These are phyloP conservation scores for Chloropsis hardwickii DNA, from an alignment of 2,113 vertebrate species.

Conservation along the genomic window DNA sequence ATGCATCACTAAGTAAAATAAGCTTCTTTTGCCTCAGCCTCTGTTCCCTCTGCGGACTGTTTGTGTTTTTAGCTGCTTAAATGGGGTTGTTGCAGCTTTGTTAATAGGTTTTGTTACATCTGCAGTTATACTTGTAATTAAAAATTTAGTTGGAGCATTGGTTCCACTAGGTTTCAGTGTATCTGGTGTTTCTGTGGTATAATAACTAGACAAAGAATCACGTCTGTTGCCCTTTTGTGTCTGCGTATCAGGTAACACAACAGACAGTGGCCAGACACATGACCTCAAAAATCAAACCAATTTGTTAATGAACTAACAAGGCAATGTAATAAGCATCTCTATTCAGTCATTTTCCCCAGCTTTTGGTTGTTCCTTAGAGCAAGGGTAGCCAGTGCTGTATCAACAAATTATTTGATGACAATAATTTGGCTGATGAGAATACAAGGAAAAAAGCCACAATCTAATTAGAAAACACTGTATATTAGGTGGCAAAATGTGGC, in stretches of 20 bases:
- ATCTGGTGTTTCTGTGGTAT: neutral
- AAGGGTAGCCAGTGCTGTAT: constrained; percentile 43
- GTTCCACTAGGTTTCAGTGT: neutral
- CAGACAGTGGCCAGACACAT: constrained; percentile 2
- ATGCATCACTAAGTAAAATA: neutral
- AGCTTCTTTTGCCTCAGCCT: neutral
- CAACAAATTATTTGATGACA: constrained; percentile 50
- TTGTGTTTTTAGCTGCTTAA: constrained; percentile 12
- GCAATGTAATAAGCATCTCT: neutral
- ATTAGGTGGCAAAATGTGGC: constrained; percentile 45
- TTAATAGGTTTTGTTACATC: neutral
- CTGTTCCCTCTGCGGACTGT: neutral
- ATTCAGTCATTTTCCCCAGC: neutral
- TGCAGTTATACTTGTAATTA: neutral
- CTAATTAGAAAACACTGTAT: constrained; percentile 26
- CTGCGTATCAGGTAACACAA: constrained; percentile 7
- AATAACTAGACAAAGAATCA: neutral
- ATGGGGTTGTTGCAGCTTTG: neutral
- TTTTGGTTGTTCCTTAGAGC: constrained; percentile 13
- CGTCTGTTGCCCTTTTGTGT: neutral
- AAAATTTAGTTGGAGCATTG: neutral
- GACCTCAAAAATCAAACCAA: constrained; percentile 50
- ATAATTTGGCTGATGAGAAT: constrained; percentile 51
- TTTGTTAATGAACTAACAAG: constrained; percentile 50
- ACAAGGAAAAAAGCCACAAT: constrained; percentile 24